Conservation (phyloP, 2,888 invertebrate species). For the Trissonchulus sp. region DNA sequence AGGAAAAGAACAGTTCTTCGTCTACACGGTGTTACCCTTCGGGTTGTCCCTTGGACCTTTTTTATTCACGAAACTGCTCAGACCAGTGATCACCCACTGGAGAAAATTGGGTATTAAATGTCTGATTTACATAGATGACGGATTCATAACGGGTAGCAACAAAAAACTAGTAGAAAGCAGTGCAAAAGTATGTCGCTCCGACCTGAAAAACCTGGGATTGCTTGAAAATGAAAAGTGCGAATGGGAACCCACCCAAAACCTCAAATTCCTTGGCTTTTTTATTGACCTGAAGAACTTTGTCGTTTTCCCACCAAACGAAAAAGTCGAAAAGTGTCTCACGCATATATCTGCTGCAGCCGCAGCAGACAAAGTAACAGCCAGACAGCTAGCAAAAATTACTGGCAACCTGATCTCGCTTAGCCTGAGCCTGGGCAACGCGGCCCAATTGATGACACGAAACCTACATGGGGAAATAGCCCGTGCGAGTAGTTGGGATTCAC, state of each 20-base stretch:
- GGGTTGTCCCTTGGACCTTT: conserved; percentile 13
- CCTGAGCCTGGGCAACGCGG: not conserved
- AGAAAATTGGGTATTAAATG: not conserved
- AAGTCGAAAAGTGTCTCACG: not conserved
- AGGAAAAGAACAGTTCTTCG: not conserved
- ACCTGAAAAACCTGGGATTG: not conserved
- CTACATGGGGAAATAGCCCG: not conserved
- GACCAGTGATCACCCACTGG: not conserved
- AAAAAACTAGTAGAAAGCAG: not conserved
- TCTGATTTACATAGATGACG: not conserved
- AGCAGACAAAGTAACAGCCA: not conserved
- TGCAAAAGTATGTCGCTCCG: not conserved
- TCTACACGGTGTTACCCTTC: not conserved
- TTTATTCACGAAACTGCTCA: conserved; percentile 16
- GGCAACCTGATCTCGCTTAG: not conserved
- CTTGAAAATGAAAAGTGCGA: conserved; percentile 18
- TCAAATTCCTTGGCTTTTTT: not conserved
- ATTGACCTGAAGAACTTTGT: not conserved
- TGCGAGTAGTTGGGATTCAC: not conserved
- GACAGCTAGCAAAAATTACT: not conserved
- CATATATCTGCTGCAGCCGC: not conserved
- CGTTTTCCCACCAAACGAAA: not conserved
- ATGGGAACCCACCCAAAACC: not conserved
- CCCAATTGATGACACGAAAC: not conserved
- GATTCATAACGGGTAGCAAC: not conserved